Base-by-base conservation (phyloP, 2,888 invertebrate genomes). In the Caenorhabditis sp. region DNA sequence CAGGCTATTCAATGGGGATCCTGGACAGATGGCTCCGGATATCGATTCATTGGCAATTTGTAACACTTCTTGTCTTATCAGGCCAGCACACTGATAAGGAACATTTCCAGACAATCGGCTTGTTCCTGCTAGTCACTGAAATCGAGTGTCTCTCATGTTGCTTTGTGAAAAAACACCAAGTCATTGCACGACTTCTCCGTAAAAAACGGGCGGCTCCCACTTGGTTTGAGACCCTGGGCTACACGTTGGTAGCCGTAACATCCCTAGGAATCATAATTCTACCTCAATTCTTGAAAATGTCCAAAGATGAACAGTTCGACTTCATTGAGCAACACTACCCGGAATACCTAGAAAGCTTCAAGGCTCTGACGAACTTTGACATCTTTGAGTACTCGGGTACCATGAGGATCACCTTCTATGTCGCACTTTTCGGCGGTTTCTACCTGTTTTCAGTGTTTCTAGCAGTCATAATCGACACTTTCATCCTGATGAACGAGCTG, bases 1-100 rank as follows among this genome's bases (percentile, higher is more conserved):
- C 58, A 13, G n/a, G 69, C 44, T 58, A 35, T 58, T 11, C 35
- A 13, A 35, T 58, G 1, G 58, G 58, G 24, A 13, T 35, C n/a
- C 18, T n/a, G 11, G 37, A n/a, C n/a, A 4, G 18, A 56, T n/a
- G 4, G 32, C 35, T 58, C 5, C 5, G 20, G 11, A 18, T 35
- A 2, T 28, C 37, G 18, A 4, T 18, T 20, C 56, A 56, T 32
- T n/a, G 4, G 8, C 28, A 1, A 11, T 1, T 32, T 9, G 56
- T 56, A 11, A 56, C 28, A 5, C 24, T 9, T 24, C 11, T 20
- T 51, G n/a, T 18, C n/a, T 20, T 20, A 18, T n/a, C n/a, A n/a
- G n/a, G n/a, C n/a, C n/a, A n/a, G n/a, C n/a, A n/a, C n/a, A n/a
- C n/a, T n/a, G n/a, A n/a, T n/a, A n/a, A n/a, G n/a, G n/a, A n/a